phyloP scores from a whole-genome alignment of 2,797 vertebrate species.

The Sebastes itinus region DNA sequence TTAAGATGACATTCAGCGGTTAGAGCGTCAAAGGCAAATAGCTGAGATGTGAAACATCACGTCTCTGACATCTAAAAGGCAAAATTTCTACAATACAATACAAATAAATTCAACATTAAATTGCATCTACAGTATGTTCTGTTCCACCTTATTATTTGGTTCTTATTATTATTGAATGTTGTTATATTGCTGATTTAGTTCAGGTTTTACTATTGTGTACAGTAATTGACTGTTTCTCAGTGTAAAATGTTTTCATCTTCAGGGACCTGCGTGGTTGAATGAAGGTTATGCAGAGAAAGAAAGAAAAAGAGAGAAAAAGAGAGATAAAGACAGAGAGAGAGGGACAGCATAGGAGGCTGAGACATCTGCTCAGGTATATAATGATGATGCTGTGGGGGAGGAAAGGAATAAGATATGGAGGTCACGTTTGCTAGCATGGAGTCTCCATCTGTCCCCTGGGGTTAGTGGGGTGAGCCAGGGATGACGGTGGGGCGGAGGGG shows the following conservation, averaged over 20 bases:
- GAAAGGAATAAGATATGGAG: constrained; percentile 53
- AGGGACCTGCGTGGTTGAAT: constrained; percentile 18
- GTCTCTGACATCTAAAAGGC: constrained; percentile 1
- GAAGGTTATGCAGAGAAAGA: constrained; percentile 16
- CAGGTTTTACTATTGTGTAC: not conserved
- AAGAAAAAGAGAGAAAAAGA: not conserved
- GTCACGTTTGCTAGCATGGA: constrained; percentile 58
- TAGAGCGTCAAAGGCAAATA: constrained; percentile 32
- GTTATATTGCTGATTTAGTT: constrained; percentile 5
- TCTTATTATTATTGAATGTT: constrained; percentile 6
- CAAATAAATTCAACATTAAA: constrained; percentile 2
- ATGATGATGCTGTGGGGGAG: constrained; percentile 54
- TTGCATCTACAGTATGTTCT: not conserved
- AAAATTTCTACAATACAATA: not conserved
- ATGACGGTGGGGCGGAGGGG: constrained; percentile 5
- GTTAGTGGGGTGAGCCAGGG: constrained; percentile 54
- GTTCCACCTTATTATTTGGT: not conserved
- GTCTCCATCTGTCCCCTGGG: constrained; percentile 65
- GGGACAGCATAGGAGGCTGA: constrained; percentile 20
- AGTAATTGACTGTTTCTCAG: constrained; percentile 12
- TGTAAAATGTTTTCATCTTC: constrained; percentile 22
- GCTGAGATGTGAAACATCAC: constrained; percentile 26
- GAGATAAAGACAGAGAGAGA: not conserved
- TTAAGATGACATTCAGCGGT: constrained; percentile 31
- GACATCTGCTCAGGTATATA: constrained; percentile 67